Percentiles rank a stretch among this genome's conserved stretches.
Evolutionary conservation across 2,113 vertebrate genomes (phyloP).

Genomic region (Engraulis encrasicolus): DNA sequence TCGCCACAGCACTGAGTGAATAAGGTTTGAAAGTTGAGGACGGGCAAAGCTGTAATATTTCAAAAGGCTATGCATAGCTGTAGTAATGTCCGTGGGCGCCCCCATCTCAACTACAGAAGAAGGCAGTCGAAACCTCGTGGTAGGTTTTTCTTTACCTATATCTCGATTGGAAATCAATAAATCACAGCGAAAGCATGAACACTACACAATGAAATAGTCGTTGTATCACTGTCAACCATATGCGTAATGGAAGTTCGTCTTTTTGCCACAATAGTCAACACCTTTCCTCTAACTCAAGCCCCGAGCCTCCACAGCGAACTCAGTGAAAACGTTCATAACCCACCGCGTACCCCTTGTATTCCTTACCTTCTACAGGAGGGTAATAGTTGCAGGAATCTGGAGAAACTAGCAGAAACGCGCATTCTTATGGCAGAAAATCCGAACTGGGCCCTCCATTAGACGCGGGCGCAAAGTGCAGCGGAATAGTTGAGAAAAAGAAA

Average conservation of each 20-base stretch:
- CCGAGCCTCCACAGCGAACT: neutral
- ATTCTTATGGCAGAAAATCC: slow-evolving; percentile 74
- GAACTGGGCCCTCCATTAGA: slow-evolving; percentile 80
- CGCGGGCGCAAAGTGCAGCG: slow-evolving; percentile 63
- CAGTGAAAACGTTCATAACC: neutral
- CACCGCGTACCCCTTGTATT: neutral
- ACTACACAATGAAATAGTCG: neutral
- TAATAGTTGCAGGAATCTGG: slow-evolving; percentile 62
- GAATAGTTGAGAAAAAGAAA: slow-evolving; percentile 50
- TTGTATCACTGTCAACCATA: neutral
- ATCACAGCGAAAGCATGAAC: neutral
- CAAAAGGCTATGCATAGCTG: neutral
- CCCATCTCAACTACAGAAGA: slow-evolving; percentile 19
- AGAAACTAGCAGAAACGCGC: slow-evolving; percentile 63
- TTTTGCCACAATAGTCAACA: neutral
- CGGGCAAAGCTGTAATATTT: slow-evolving; percentile 3
- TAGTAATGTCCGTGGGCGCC: slow-evolving; percentile 9
- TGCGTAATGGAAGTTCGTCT: neutral
- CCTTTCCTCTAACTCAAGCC: neutral
- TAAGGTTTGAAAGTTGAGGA: neutral
- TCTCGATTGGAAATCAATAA: neutral
- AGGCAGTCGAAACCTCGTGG: slow-evolving; percentile 23
- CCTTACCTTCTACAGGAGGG: slow-evolving; percentile 75
- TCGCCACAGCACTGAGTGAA: neutral
- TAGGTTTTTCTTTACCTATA: neutral